Evolutionary conservation across 2,113 vertebrate genomes (phyloP).

Genomic region (Hippolais icterina): DNA sequence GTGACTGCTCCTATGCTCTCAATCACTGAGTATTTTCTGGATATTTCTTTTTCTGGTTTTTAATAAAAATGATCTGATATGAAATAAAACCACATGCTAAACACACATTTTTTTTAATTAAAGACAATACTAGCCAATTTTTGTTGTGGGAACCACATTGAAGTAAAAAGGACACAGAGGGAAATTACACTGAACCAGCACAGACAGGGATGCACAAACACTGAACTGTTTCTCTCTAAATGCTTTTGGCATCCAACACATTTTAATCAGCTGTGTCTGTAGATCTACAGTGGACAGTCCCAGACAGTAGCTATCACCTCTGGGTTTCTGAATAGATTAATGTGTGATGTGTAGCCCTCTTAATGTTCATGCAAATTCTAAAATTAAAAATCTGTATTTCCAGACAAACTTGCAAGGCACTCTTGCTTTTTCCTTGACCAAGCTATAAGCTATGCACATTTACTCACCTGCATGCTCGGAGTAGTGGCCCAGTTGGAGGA

Average conservation of each 20-base stretch:
- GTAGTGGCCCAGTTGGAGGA: slow-evolving; percentile 85
- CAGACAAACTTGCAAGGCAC: not conserved
- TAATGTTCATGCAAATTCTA: not conserved
- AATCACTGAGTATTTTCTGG: not conserved
- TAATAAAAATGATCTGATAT: not conserved
- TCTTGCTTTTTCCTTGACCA: not conserved
- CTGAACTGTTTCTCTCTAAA: not conserved
- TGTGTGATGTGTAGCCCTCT: not conserved
- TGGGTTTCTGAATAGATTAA: not conserved
- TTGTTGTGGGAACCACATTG: not conserved
- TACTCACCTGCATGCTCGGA: slow-evolving; percentile 89
- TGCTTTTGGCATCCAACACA: not conserved
- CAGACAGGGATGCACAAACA: not conserved
- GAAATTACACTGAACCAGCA: not conserved
- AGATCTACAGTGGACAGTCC: not conserved
- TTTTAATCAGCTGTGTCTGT: not conserved
- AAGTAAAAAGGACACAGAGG: not conserved
- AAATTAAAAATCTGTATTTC: not conserved
- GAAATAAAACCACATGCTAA: not conserved
- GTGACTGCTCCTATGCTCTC: not conserved
- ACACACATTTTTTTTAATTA: not conserved
- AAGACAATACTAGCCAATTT: not conserved
- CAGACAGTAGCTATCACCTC: not conserved
- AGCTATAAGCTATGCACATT: not conserved
- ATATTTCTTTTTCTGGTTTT: not conserved